These are phyloP conservation scores for Dysdera silvatica DNA, from an alignment of 1,140 invertebrate species.

Conservation along the genomic window DNA sequence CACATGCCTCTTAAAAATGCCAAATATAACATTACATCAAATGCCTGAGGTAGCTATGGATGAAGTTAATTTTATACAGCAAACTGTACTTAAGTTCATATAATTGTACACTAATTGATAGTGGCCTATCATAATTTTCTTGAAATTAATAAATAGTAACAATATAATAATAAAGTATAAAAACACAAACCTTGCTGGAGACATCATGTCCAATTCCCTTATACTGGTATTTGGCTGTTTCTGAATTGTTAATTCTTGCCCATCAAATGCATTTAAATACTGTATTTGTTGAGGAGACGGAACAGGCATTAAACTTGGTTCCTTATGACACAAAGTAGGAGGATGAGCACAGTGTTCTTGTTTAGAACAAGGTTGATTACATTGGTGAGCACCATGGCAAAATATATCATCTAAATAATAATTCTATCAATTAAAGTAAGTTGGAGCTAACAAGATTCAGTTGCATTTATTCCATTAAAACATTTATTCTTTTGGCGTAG, in stretches of 20 bases:
- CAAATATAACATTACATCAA: no score
- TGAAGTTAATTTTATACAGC: no score
- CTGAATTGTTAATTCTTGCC: conserved; percentile 91
- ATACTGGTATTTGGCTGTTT: conserved; percentile 82
- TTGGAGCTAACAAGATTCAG: background rate
- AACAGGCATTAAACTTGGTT: conserved; percentile 88
- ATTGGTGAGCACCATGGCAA: conserved; percentile 14
- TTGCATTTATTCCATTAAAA: background rate
- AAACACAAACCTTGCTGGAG: conserved; percentile 35
- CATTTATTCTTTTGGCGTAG: background rate
- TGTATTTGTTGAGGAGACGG: conserved; percentile 93
- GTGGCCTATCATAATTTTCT: no score
- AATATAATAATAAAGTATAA: background rate
- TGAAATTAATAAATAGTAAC: no score
- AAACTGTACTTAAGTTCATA: no score
- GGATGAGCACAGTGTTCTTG: conserved; percentile 10
- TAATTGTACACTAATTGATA: no score
- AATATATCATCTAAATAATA: background rate
- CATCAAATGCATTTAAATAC: conserved; percentile 90
- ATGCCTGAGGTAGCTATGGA: no score
- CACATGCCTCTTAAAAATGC: no score
- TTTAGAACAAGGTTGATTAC: conserved; percentile 8
- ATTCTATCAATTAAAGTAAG: background rate
- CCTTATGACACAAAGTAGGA: conserved; percentile 45
- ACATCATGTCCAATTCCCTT: conserved; percentile 53